Base-by-base conservation (phyloP, 1,140 invertebrate species). In the Drosophila aff. region DNA sequence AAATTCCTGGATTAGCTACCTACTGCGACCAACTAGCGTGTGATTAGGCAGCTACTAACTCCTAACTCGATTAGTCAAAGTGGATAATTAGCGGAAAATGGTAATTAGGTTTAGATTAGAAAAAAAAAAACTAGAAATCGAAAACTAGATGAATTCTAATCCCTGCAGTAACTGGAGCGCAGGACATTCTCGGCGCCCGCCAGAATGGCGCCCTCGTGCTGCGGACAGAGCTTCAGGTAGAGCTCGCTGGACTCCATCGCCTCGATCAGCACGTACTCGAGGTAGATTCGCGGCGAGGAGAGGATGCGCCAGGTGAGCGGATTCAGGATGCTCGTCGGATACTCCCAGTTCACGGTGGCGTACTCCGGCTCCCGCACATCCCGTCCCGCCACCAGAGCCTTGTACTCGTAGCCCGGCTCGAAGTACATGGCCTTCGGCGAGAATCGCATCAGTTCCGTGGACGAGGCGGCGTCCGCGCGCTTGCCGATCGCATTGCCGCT, bases 221-320 rank as follows among this genome's bases (percentile, higher is more conserved):
- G 93, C 6, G 95, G 94, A 81, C 95, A 95, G 4, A 95, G 92
- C 28, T 94, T 95, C 23, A 95, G 93, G 44, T 94, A 95, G 77
- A 85, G 94, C 93, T 86, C 67, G 18, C 67, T 73, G 41, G 82
- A 76, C 92, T 96, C 96, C 71, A 96, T 92, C n/a, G 94, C 95
- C 62, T 96, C 95, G 38, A 97, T 93, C 21, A 94, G 94, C n/a
- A 97, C 91, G 50, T 95, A 95, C 36, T 95, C 95, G 33, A 97
- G 92, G 78, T 96, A 96, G 41, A 96, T 95, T 59, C 95, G 94
- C 1, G 97, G 96, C 18, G 95, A 95, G 59, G 95, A 94, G 10
- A 97, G 92, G 7, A 97, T 92, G 62, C 97, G 94, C 97, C 97
- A 97, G 0, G 96, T 97, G 43, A 97, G 94, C 1, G 97, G 96